phyloP scores from a whole-genome alignment of 92 coral and sea anemone genomes.

The Epizoanthus stellaris region DNA sequence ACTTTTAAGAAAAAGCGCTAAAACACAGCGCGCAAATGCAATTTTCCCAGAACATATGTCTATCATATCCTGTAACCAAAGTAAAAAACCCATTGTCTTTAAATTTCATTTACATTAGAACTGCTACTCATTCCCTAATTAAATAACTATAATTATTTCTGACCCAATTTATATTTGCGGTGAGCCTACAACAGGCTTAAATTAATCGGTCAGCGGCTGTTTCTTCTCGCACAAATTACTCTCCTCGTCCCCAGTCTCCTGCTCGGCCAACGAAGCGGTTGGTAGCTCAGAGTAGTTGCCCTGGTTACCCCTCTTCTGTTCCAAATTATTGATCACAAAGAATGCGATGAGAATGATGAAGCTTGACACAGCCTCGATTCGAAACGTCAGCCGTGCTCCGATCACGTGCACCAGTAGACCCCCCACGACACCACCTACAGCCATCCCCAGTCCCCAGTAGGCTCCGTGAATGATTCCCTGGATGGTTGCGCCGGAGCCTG shows the following conservation, averaged over 20 bases:
- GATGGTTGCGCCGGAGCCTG: slow-evolving; percentile 85
- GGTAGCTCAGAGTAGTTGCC: slow-evolving; percentile 52
- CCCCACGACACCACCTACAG: slow-evolving; percentile 87
- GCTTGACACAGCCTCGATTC: slow-evolving; percentile 71
- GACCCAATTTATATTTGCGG: too few relatives aligned
- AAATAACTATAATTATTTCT: too few relatives aligned
- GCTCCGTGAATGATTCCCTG: slow-evolving; percentile 94
- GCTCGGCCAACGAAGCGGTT: slow-evolving; percentile 32
- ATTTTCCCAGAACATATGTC: too few relatives aligned
- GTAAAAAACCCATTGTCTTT: too few relatives aligned
- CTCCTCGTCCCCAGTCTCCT: slow-evolving; percentile 50
- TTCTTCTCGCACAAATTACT: not conserved
- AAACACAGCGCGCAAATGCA: too few relatives aligned
- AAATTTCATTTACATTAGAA: too few relatives aligned
- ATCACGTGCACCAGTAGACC: slow-evolving; percentile 80
- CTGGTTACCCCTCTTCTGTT: slow-evolving; percentile 44
- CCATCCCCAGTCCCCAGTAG: slow-evolving; percentile 96
- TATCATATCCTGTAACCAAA: too few relatives aligned
- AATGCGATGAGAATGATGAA: slow-evolving; percentile 74
- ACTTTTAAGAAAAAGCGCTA: too few relatives aligned
- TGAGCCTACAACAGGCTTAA: not conserved
- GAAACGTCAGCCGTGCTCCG: slow-evolving; percentile 87
- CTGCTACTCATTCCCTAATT: too few relatives aligned
- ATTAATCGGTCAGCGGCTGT: not conserved
- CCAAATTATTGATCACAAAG: slow-evolving; percentile 67